Evolutionary conservation across 2,113 vertebrate species (phyloP).

Genomic region (Siphamia tubifer): DNA sequence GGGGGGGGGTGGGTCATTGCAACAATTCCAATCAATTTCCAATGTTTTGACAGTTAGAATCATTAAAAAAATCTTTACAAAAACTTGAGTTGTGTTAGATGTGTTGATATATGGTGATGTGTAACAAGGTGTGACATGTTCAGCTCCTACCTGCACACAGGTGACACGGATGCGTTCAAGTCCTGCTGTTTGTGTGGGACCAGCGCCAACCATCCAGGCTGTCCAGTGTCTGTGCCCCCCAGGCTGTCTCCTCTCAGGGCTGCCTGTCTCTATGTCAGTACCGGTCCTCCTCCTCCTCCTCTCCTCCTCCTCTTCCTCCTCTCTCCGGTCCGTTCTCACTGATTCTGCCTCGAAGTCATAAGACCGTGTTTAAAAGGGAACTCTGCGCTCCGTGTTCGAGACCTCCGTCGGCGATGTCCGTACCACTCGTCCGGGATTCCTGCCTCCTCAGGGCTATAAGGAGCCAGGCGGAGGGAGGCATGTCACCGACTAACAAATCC

Average conservation of each 20-base stretch:
- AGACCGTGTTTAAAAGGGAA: conserved; percentile 85
- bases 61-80: no score
- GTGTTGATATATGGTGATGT: no score
- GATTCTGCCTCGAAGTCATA: conserved; percentile 81
- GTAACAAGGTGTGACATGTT: no score
- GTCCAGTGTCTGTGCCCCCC: no score
- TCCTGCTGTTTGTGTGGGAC: conserved; percentile 9
- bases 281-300: no score
- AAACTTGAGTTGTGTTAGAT: no score
- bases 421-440: conserved; percentile 90
- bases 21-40: no score
- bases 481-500: conserved; percentile 85
- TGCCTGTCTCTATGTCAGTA: background rate
- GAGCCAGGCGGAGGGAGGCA: conserved; percentile 87
- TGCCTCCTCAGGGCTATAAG: conserved; percentile 80
- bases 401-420: conserved; percentile 91
- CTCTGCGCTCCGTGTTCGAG: conserved; percentile 75
- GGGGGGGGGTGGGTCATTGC: no score
- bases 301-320: no score
- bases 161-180: conserved; percentile 31
- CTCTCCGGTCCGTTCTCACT: conserved; percentile 71
- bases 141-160: conserved; percentile 45
- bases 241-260: no score
- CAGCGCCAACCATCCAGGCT: conserved; percentile 13
- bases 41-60: no score